These are phyloP conservation scores for Holacanthella duospinosa DNA, from an alignment of 2,888 invertebrate species.

Conservation along the genomic window DNA sequence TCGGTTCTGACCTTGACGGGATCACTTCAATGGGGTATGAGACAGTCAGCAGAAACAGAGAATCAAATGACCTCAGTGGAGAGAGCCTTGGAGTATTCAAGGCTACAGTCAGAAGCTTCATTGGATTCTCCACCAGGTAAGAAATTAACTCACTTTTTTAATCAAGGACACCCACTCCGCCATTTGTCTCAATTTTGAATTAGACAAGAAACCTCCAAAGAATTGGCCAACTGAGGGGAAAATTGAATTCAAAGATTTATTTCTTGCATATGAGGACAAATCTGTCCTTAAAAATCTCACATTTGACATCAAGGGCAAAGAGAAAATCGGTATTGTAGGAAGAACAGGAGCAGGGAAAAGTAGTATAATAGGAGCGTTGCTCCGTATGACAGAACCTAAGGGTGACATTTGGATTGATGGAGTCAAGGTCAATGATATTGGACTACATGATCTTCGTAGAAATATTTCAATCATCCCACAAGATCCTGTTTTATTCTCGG, in stretches of 20 bases:
- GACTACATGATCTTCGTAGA: conserved; percentile 58
- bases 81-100: conserved; percentile 28
- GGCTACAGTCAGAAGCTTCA: conserved; percentile 28
- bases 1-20: conserved; percentile 23
- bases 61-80: conserved; percentile 32
- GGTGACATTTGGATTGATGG: conserved; percentile 70
- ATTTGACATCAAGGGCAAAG: conserved; percentile 55
- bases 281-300: conserved; percentile 65
- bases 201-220: conserved; percentile 52
- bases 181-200: neutral
- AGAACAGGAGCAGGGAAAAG: conserved; percentile 55
- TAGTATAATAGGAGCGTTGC: conserved; percentile 64
- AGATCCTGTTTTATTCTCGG: conserved; percentile 78
- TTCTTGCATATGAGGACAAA: conserved; percentile 60
- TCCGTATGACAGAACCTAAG: conserved; percentile 66
- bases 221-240: conserved; percentile 61
- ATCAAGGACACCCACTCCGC: conserved; percentile 39
- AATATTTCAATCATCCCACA: conserved; percentile 88
- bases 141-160: neutral
- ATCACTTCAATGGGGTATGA: conserved; percentile 31
- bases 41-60: conserved; percentile 31
- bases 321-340: conserved; percentile 48
- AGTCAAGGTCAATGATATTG: conserved; percentile 42
- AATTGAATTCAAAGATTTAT: conserved; percentile 58
- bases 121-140: conserved; percentile 17